A percentile compares a stretch with the other conserved stretches of the same genome.
phyloP scores from a whole-genome alignment of 1,140 invertebrate species.

The Drosophila carrolli region DNA sequence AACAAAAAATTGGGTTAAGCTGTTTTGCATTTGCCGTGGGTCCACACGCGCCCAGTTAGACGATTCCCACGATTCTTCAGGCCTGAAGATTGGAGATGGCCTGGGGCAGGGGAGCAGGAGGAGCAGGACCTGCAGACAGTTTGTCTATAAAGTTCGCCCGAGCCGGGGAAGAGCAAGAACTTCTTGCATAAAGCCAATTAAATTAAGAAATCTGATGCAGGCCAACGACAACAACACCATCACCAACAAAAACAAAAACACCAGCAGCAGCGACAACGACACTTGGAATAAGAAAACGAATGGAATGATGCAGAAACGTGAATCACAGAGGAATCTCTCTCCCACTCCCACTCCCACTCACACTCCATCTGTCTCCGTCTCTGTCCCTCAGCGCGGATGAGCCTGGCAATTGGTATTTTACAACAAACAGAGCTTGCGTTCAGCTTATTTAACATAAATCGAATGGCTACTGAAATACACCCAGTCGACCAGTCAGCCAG shows the following conservation, averaged over 20 bases:
- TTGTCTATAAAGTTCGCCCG: slow-evolving; percentile 69
- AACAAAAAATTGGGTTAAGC: slow-evolving; percentile 55
- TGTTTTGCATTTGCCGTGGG: slow-evolving; percentile 46
- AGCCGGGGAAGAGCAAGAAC: slow-evolving; percentile 48
- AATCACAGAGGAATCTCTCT: slow-evolving; percentile 51
- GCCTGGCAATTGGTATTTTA: slow-evolving; percentile 78
- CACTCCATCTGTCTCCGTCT: neutral
- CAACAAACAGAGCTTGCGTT: slow-evolving; percentile 74
- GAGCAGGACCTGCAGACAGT: slow-evolving; percentile 59
- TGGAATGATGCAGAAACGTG: slow-evolving; percentile 56
- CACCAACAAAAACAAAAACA: neutral
- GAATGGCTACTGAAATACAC: slow-evolving; percentile 82
- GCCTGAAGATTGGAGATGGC: neutral
- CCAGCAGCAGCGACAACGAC: slow-evolving; percentile 5
- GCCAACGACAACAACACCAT: slow-evolving; percentile 46
- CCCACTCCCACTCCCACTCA: slow-evolving; percentile 12
- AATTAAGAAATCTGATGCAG: slow-evolving; percentile 83
- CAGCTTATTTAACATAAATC: slow-evolving; percentile 83
- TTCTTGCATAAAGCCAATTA: slow-evolving; percentile 82
- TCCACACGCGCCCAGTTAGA: slow-evolving; percentile 30
- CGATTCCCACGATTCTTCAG: slow-evolving; percentile 44
- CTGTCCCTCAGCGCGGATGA: slow-evolving; percentile 11
- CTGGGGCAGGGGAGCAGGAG: neutral
- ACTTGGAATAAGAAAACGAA: neutral
- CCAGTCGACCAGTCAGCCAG: slow-evolving; percentile 22